Base-by-base conservation (phyloP, 1,140 invertebrate species). In the Trichomalopsis sarcophagae region DNA sequence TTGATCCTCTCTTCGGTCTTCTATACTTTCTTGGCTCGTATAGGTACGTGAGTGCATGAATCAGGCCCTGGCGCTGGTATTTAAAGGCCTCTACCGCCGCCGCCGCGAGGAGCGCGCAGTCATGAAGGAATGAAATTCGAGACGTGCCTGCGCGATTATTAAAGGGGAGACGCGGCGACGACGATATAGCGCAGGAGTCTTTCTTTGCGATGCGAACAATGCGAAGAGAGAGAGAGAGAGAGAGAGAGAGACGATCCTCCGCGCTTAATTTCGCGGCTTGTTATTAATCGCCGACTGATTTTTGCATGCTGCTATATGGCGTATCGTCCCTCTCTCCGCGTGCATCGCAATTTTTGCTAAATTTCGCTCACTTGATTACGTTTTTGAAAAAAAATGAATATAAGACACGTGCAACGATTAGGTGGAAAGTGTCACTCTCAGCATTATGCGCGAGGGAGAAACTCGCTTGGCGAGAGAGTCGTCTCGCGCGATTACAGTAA, bases 61-160 rank as follows among this genome's bases (percentile, higher is more conserved):
- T 71, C 68, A 33, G 68, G 68, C 68, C 44, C 23, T 17, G 3
- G 7, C n/a, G 21, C 11, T 77, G 74, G 81, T 77, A 77, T 77
- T 83, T 76, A 76, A 83, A 77, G 55, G 44, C 69, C 40, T 55
- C 47, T 36, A 36, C 33, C 13, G 62, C 14, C 6, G 23, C 3
- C 23, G 68, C 68, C 23, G 68, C 30, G 23, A 71, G 21, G 78
- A 79, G 82, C 66, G 27, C 40, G 36, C 74, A n/a, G 30, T 77
- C 55, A 76, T 76, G 73, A 68, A 30, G 73, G 33, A 83, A 83
- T 76, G 81, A 76, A 68, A 77, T 83, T 77, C 73, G 73, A 83
- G 74, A 68, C 73, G 47, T 62, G 55, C 33, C 50, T 83, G 33
- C 10, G 11, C n/a, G 73, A 66, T 74, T 55, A 82, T 82, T 50